phyloP scores from a whole-genome alignment of 2,797 vertebrate species.

The Discoglossus pictus region DNA sequence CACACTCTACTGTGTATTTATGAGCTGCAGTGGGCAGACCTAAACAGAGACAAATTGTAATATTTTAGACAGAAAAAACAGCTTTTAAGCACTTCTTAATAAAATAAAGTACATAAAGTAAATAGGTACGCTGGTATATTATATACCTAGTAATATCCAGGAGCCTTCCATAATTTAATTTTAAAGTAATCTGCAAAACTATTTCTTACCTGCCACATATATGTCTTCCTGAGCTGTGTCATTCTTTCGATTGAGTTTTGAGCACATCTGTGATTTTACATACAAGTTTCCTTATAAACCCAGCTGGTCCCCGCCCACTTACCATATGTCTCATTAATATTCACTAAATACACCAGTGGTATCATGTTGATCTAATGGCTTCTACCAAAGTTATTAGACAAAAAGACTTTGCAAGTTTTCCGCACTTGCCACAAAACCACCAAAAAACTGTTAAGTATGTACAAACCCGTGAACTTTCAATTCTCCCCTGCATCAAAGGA shows the following conservation, averaged over 20 bases:
- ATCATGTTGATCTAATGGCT: not conserved
- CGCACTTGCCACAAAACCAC: conserved; percentile 31
- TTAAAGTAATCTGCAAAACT: not conserved
- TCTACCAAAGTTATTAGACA: not conserved
- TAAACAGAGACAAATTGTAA: no score
- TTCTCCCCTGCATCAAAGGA: conserved; percentile 21
- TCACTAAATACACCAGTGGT: not conserved
- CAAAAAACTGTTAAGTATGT: not conserved
- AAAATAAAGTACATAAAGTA: no score
- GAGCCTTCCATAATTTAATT: no score
- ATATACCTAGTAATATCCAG: no score
- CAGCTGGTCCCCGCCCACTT: conserved; percentile 10
- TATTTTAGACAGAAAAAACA: no score
- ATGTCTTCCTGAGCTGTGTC: not conserved
- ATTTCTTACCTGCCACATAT: conserved; percentile 21
- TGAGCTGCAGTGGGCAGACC: no score
- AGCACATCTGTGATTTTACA: not conserved
- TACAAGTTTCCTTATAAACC: conserved; percentile 15
- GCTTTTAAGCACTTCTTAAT: no score
- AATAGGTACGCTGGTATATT: no score
- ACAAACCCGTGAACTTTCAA: conserved; percentile 3
- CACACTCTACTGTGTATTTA: no score
- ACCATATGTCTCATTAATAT: not conserved
- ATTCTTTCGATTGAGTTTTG: conserved; percentile 2
- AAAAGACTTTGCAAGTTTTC: conserved; percentile 1